Evolutionary conservation across 2,888 invertebrate species (phyloP), one percentile per base, ranked within the genome.

Genomic region (Venustoraphidia nigricollis): DNA sequence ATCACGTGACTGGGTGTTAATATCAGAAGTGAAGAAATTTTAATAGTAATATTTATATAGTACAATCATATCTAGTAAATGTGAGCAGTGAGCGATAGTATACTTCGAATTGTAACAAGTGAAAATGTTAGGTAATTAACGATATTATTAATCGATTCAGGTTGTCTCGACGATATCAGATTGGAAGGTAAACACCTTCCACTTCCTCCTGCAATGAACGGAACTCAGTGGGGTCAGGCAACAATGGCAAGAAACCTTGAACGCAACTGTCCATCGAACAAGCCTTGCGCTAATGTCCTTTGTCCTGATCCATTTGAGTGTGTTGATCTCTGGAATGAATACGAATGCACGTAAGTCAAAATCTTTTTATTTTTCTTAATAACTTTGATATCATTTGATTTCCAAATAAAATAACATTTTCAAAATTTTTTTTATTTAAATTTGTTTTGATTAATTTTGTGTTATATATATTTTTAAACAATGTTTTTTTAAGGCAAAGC

Each of bases 301-400:
- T 96, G 95, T 63, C 86, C 88, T 0, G 88, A 88, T 61, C 92
- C 90, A 10, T 92, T 93, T 66, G 91, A 91, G 61, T 96, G 94
- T 69, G 87, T 91, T 54, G 95, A 93, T 69, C 79, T 96, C 10
- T 97, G 97, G 96, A 96, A 96, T 67, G 89, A 91, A 68, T 92
- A 93, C 62, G 94, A 95, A 66, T 97, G 97, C 91, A 92, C 94
- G 91, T 97, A 71, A 85, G 91, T 84, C 64, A 27, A 27, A 27
- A 27, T 27, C 27, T 17, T 17, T 17, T 17, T 6, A 27, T 27
- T 27, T 27, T 27, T 27, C 6, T 27, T 6, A 27, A 27, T 27
- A 27, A 27, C 6, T 27, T 27, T 27, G 6, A 27, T 6, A 27
- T 27, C 3, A 5, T 27, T 27, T 27, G n/a, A 9, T 17, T 41